Evolutionary conservation across 1,140 invertebrate genomes (phyloP).

Genomic region (Teleopsis dalmanni): DNA sequence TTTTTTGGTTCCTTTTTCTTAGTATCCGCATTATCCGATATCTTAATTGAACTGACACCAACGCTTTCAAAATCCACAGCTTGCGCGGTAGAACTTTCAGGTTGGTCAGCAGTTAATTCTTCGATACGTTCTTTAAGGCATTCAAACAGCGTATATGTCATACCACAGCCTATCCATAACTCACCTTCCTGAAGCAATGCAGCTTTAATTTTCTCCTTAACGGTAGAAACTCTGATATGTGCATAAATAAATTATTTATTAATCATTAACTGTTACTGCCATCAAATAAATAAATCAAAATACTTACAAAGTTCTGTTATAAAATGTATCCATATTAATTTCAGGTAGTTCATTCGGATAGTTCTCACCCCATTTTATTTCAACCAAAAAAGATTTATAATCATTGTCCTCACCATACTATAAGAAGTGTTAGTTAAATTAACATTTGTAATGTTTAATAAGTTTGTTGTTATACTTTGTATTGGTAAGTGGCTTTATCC

Average conservation of each 20-base stretch:
- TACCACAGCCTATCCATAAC: conserved; percentile 76
- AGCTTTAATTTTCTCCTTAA: conserved; percentile 64
- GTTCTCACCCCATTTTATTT: conserved; percentile 74
- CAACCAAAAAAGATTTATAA: conserved; percentile 75
- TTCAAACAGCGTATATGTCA: conserved; percentile 93
- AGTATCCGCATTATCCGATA: conserved; percentile 32
- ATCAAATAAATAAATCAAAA: neutral
- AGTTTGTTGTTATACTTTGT: conserved; percentile 61
- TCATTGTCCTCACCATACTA: conserved; percentile 79
- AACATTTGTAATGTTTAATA: conserved; percentile 3
- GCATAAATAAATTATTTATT: conserved; percentile 7
- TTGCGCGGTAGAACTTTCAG: conserved; percentile 46
- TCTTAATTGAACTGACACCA: conserved; percentile 30
- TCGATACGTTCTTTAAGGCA: conserved; percentile 76
- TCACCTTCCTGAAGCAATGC: conserved; percentile 64
- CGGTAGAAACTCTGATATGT: conserved; percentile 52
- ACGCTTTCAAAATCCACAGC: conserved; percentile 26
- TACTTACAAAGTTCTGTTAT: conserved; percentile 87
- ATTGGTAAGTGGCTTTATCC: conserved; percentile 71
- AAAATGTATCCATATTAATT: conserved; percentile 86
- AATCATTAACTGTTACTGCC: neutral
- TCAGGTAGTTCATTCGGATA: conserved; percentile 78
- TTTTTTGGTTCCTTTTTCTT: conserved; percentile 60
- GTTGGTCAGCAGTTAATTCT: conserved; percentile 63
- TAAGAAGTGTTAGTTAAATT: conserved; percentile 27